Conservation (phyloP, 1,140 invertebrate genomes). For the Heliconius nattereri region DNA sequence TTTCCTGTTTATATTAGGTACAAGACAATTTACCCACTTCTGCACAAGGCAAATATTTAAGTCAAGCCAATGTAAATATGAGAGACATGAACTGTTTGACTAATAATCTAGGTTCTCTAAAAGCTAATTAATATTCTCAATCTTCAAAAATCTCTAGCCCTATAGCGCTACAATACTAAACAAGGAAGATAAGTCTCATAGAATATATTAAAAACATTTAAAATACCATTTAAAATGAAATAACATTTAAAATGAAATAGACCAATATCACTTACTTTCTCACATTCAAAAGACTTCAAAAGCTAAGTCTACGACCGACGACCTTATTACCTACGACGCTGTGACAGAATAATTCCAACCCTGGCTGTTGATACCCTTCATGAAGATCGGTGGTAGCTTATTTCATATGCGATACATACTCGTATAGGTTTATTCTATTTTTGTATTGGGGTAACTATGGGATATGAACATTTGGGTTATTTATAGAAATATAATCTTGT, state of each 20-base stretch:
- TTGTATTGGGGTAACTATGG: no score
- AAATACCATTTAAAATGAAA: not conserved
- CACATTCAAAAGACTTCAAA: not conserved
- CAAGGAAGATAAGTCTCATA: not conserved
- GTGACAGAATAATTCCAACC: constrained; percentile 19
- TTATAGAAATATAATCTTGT: no score
- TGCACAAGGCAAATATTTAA: not conserved
- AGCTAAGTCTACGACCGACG: no score
- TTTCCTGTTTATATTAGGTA: not conserved
- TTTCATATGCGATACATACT: not conserved
- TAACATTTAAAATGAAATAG: not conserved
- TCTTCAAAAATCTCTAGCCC: no score
- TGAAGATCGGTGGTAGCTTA: not conserved
- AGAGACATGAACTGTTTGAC: not conserved
- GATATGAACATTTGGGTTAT: no score
- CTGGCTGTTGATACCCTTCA: constrained; percentile 25
- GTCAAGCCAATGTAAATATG: not conserved
- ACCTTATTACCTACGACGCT: not conserved
- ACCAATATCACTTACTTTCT: not conserved
- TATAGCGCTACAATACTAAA: no score
- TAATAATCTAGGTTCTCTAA: no score
- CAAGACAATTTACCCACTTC: not conserved
- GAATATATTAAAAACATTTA: not conserved
- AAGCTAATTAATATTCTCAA: no score
- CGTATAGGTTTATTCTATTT: no score